Percentiles rank a stretch among this genome's conserved stretches.
These are phyloP conservation scores for Nephotettix cincticeps DNA, from an alignment of 1,140 invertebrate species.

Conservation along the genomic window DNA sequence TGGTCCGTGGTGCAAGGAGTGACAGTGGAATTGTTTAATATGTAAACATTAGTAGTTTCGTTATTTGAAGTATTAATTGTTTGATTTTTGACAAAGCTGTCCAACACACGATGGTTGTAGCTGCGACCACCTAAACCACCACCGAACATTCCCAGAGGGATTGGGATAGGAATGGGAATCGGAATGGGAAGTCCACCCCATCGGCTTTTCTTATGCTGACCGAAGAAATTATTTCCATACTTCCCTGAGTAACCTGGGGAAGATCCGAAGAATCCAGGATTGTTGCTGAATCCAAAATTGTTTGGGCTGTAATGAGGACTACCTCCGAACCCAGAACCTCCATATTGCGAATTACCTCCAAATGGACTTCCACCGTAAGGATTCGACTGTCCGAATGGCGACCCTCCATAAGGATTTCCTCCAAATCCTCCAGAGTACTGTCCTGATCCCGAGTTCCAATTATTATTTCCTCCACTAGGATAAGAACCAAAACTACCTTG, in stretches of 20 bases:
- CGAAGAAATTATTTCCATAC: not conserved
- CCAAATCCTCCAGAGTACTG: not conserved
- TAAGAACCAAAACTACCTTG: not conserved
- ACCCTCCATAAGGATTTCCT: not conserved
- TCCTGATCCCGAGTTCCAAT: not conserved
- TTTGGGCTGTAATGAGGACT: slow-evolving; percentile 4
- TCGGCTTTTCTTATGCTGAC: slow-evolving; percentile 3
- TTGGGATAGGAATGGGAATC: slow-evolving; percentile 4
- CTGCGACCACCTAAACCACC: not conserved
- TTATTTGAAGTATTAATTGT: not conserved
- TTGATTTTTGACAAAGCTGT: slow-evolving; percentile 2
- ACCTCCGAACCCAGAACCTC: not conserved
- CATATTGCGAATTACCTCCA: not conserved
- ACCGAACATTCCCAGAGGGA: slow-evolving; percentile 1
- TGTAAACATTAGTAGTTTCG: not conserved
- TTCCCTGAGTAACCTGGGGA: not conserved
- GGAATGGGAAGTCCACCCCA: slow-evolving; percentile 1
- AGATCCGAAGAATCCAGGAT: not conserved
- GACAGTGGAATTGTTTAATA: slow-evolving; percentile 5
- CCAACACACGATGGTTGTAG: slow-evolving; percentile 11
- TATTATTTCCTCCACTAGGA: not conserved
- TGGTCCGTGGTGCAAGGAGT: slow-evolving; percentile 7
- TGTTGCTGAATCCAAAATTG: slow-evolving; percentile 6
- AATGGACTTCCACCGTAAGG: slow-evolving; percentile 1
- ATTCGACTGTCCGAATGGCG: slow-evolving; percentile 4